phyloP scores from a whole-genome alignment of 2,797 vertebrate species.

The Cuniculus paca region DNA sequence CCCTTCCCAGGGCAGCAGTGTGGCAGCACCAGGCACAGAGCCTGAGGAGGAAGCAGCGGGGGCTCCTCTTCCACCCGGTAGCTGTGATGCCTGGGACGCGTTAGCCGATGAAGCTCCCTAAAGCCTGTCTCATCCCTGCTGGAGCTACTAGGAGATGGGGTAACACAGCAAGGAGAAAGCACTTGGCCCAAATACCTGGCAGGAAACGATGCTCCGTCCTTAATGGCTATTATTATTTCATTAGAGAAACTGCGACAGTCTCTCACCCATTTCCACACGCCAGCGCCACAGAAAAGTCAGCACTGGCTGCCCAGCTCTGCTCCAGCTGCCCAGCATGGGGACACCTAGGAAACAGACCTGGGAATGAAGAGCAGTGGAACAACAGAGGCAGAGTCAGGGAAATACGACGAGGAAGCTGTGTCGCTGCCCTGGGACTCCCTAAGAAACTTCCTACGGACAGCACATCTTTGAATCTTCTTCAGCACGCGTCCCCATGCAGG shows the following conservation, averaged over 20 bases:
- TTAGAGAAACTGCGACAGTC: background rate
- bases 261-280: background rate
- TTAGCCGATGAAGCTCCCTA: background rate
- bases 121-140: background rate
- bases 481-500: background rate
- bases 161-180: background rate
- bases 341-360: conserved; percentile 18
- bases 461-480: background rate
- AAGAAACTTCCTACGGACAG: background rate
- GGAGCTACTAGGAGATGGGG: background rate
- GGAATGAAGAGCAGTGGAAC: background rate
- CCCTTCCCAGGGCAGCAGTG: background rate
- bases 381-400: background rate
- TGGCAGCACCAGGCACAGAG: background rate
- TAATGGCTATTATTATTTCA: conserved; percentile 37
- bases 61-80: background rate
- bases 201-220: background rate
- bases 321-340: background rate
- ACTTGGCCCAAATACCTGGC: background rate
- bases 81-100: background rate
- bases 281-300: background rate
- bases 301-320: background rate
- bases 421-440: background rate
- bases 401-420: background rate
- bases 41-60: background rate